Evolutionary conservation across 2,888 invertebrate species (phyloP), one percentile per base, ranked within the genome.

Genomic region (Eupeodes latifasciatus): DNA sequence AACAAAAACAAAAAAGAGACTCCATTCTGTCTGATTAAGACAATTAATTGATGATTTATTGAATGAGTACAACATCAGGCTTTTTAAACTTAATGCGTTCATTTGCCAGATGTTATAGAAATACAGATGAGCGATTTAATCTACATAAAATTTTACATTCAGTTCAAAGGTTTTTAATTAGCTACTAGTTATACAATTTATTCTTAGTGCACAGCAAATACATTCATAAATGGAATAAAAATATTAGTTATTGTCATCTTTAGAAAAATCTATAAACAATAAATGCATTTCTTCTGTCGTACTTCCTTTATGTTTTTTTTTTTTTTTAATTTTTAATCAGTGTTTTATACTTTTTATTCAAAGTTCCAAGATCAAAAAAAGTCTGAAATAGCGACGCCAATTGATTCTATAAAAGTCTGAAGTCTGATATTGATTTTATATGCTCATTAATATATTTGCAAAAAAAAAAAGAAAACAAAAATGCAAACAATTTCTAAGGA

Each of bases 21-120:
- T 47, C 51, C 67, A 51, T 11, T 27, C 51, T 36, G 51, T 53
- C 67, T 51, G 67, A 67, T 67, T 67, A 67, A 66, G 49, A 51
- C 51, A 51, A 44, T 16, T n/a, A 53, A 16, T 4, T 7, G 27
- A 67, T 51, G 51, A 51, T 51, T 67, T 51, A 66, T 66, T 66
- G 27, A 66, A 51, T 67, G 51, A 6, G 51, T 67, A 14, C 67
- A 67, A 16, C n/a, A 40, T 40, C 40, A 51, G 51, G 36, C 67
- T 53, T 27, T 27, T 27, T 0, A 5, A 67, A 51, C n/a, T 44
- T 49, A 67, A 67, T 67, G 67, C 67, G 51, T 67, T 51, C 34
- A 67, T 67, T 16, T 12, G 67, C 67, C 67, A 67, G 67, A 67
- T 67, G 67, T 51, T 67, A 16, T 16, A 53, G 1, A 16, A 51